These are phyloP conservation scores for Antheraea pernyi DNA, from an alignment of 1,140 invertebrate genomes.

Conservation along the genomic window DNA sequence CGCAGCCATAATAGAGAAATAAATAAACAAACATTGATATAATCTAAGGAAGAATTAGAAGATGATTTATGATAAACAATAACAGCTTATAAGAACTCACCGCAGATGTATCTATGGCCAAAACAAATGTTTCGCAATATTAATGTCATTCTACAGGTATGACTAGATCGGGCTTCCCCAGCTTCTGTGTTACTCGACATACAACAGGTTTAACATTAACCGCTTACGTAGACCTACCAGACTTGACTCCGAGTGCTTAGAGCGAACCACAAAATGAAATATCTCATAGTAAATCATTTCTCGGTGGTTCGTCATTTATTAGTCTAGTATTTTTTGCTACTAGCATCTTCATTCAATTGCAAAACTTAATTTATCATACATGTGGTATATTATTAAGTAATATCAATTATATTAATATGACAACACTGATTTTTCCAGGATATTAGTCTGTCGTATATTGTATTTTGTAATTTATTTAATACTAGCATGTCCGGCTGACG, in stretches of 20 bases:
- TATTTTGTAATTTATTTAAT: too few relatives aligned
- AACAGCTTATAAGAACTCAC: not conserved
- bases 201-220: conserved; percentile 16
- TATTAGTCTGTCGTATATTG: too few relatives aligned
- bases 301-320: not conserved
- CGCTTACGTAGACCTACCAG: not conserved
- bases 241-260: not conserved
- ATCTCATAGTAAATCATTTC: not conserved
- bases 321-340: not conserved
- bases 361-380: not conserved
- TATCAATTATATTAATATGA: too few relatives aligned
- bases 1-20: too few relatives aligned
- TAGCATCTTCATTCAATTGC: not conserved
- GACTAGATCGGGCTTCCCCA: conserved; percentile 20
- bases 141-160: conserved; percentile 16
- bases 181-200: conserved; percentile 21
- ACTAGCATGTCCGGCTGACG: too few relatives aligned
- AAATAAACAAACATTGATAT: not conserved
- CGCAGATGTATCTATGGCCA: not conserved
- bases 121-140: conserved; percentile 20
- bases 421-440: too few relatives aligned
- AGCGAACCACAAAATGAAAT: not conserved
- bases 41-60: not conserved
- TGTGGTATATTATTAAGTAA: too few relatives aligned
- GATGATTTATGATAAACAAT: too few relatives aligned